Base-by-base conservation (phyloP, 2,888 invertebrate genomes). In the Folsomia candida region DNA sequence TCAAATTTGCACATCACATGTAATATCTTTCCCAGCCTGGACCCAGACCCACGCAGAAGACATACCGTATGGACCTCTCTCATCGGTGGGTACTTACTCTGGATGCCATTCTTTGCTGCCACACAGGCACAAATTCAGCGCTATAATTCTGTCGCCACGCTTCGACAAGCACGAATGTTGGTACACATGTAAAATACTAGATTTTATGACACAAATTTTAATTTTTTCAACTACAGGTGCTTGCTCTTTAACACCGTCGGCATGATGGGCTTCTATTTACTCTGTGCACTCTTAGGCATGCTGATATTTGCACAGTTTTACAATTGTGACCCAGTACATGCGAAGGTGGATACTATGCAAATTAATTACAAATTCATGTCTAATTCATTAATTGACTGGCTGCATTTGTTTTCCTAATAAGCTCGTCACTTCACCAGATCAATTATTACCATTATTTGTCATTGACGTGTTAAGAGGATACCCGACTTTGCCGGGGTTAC, bases 401-500 rank as follows among this genome's bases (percentile, higher is more conserved):
- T n/a, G n/a, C n/a, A n/a, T n/a, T n/a, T n/a, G n/a, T n/a, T n/a
- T n/a, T n/a, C n/a, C n/a, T n/a, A n/a, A n/a, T 4, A 51, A 76
- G 73, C 29, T 67, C n/a, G 71, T 76, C n/a, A 70, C 69, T 18
- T 76, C 76, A 24, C 60, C 65, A 1, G 74, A 74, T 59, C 74
- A 74, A 58, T 58, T 86, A 24, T 76, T 86, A 27, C 85, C 86
- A 0, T 80, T 84, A 24, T 86, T 84, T 80, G 85, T 85, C 26
- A 84, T 86, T 83, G 84, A 86, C 70, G 81, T 81, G 0, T 88
- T 95, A 70, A 81, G 82, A 0, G 81, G 86, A 63, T 83, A 88
- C 62, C 91, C 92, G 0, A 95, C 95, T 0, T 81, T 97, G 27
- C 88, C 94, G 0, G 96, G 96, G 0, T 85, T 96, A 27, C 94